Evolutionary conservation across 2,888 invertebrate genomes (phyloP).

Genomic region (Fragum sueziense): DNA sequence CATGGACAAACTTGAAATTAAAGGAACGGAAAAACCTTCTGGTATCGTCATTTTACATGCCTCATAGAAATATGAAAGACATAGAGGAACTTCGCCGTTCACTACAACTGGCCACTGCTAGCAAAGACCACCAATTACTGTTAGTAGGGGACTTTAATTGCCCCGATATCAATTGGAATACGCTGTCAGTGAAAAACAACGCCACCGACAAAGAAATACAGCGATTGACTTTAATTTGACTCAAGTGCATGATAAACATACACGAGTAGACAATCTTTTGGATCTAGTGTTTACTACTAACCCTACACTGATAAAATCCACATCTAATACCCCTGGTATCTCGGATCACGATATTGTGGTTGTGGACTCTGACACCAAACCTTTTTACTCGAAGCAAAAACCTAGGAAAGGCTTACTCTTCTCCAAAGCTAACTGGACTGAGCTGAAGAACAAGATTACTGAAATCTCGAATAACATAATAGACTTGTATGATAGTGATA

Average conservation of each 20-base stretch:
- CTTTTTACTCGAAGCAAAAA: constrained; percentile 24
- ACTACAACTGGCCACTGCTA: too few relatives aligned
- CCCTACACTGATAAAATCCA: constrained; percentile 40
- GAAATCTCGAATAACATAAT: background rate
- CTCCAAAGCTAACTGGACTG: constrained; percentile 41
- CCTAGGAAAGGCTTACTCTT: constrained; percentile 32
- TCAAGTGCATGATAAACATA: constrained; percentile 35
- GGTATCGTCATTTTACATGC: too few relatives aligned
- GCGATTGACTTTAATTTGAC: too few relatives aligned
- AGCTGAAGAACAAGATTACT: constrained; percentile 2
- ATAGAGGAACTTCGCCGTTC: too few relatives aligned
- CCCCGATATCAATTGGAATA: too few relatives aligned
- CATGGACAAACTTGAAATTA: too few relatives aligned
- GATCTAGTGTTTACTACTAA: constrained; percentile 45
- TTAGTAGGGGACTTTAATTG: too few relatives aligned
- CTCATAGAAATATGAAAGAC: too few relatives aligned
- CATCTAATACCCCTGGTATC: constrained; percentile 25
- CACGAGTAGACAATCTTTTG: constrained; percentile 31
- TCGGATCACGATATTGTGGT: constrained; percentile 42
- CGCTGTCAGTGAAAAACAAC: too few relatives aligned
- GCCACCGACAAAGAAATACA: background rate
- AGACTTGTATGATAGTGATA: background rate
- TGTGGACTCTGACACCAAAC: constrained; percentile 45
- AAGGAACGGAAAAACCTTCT: too few relatives aligned
- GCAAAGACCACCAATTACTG: too few relatives aligned